Conservation (phyloP, 1,140 invertebrate genomes). For the Diprion similis region DNA sequence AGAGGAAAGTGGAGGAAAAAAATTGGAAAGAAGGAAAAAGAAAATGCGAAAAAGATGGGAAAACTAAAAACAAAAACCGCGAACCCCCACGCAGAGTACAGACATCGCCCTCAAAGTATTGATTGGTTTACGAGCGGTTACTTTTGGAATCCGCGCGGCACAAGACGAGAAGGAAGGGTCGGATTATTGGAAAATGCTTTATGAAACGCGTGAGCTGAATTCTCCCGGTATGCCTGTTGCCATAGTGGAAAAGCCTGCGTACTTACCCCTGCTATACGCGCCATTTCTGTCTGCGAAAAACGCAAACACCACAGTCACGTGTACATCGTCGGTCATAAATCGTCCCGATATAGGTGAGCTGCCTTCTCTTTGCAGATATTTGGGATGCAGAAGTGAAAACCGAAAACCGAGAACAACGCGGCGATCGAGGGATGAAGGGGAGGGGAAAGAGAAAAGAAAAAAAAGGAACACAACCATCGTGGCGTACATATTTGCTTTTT, state of each 20-base stretch:
- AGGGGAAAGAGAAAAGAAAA: not conserved
- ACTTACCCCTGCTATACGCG: not conserved
- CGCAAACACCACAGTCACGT: no score
- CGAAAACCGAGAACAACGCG: no score
- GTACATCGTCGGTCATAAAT: not conserved
- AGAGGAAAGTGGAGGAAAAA: no score
- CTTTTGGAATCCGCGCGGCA: not conserved
- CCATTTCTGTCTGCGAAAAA: not conserved
- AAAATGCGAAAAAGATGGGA: no score
- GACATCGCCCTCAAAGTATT: not conserved
- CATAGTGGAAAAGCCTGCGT: not conserved
- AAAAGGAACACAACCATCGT: not conserved
- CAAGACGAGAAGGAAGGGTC: not conserved
- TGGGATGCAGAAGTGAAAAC: no score
- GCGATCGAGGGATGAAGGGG: no score
- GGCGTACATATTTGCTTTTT: no score
- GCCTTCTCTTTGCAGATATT: no score
- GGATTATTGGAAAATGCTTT: conserved; percentile 7
- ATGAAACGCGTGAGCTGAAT: conserved; percentile 4
- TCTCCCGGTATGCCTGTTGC: not conserved
- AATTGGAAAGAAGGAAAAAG: no score
- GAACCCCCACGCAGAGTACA: no score
- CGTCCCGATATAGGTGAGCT: not conserved
- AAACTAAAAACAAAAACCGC: no score
- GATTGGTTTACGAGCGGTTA: conserved; percentile 5